These are phyloP conservation scores for Lycorma delicatula DNA, from an alignment of 1,140 invertebrate genomes.

Conservation along the genomic window DNA sequence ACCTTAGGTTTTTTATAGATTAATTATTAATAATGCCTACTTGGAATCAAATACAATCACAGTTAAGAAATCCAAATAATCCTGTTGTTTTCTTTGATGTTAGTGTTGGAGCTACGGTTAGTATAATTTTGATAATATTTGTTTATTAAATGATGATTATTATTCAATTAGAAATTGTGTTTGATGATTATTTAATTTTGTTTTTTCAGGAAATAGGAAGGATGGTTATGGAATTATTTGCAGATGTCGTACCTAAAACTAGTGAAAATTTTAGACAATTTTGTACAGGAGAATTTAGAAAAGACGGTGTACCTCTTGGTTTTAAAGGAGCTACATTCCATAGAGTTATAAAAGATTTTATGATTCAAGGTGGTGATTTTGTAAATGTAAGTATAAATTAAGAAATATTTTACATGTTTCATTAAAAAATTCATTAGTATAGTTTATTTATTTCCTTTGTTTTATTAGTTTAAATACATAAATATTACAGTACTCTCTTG, in stretches of 20 bases:
- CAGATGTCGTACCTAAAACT: constrained; percentile 93
- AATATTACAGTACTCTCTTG: no score
- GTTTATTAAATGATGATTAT: no score
- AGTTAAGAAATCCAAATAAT: constrained; percentile 84
- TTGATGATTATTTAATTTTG: constrained; percentile 8
- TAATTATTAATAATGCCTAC: constrained; percentile 60
- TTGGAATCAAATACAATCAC: constrained; percentile 88
- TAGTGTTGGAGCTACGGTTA: constrained; percentile 53
- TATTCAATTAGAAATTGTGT: no score
- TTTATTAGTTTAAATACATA: no score
- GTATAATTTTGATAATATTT: no score
- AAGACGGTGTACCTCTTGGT: constrained; percentile 91
- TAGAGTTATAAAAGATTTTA: constrained; percentile 96
- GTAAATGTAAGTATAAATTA: constrained; percentile 64
- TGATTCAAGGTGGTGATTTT: constrained; percentile 99
- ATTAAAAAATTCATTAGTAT: no score
- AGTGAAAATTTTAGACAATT: constrained; percentile 98
- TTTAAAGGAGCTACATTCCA: constrained; percentile 97
- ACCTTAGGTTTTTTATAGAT: no score
- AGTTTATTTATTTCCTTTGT: no score
- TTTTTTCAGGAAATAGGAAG: constrained; percentile 67
- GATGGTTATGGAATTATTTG: constrained; percentile 94
- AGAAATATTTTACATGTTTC: no score
- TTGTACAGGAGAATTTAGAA: constrained; percentile 89
- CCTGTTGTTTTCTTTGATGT: constrained; percentile 85